These are phyloP conservation scores for Cydia fagiglandana DNA, from an alignment of 1,140 invertebrate species.

Conservation along the genomic window DNA sequence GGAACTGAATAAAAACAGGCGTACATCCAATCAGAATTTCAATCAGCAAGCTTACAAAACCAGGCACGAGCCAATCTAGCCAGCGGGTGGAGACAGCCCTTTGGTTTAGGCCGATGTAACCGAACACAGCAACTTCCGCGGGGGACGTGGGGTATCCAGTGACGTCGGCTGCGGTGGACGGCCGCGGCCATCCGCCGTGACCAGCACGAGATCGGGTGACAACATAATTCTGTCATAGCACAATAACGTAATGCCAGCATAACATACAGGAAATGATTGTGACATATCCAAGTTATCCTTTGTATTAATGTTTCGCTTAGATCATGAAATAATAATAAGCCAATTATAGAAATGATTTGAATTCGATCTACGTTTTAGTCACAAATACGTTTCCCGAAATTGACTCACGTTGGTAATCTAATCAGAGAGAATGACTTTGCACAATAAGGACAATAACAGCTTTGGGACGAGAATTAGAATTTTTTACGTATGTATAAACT, in stretches of 20 bases:
- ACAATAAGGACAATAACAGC: too few species aligned
- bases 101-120: slow-evolving; percentile 63
- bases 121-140: slow-evolving; percentile 75
- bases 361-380: too few species aligned
- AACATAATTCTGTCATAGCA: not conserved
- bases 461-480: too few species aligned
- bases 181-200: slow-evolving; percentile 7
- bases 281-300: not conserved
- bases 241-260: not conserved
- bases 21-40: slow-evolving; percentile 62
- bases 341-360: too few species aligned
- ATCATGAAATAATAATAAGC: too few species aligned
- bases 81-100: slow-evolving; percentile 60
- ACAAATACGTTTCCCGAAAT: too few species aligned
- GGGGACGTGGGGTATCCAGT: slow-evolving; percentile 66
- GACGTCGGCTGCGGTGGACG: slow-evolving; percentile 50
- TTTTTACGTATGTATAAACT: too few species aligned
- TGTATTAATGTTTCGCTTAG: too few species aligned
- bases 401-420: too few species aligned
- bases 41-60: slow-evolving; percentile 68
- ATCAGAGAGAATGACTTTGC: too few species aligned
- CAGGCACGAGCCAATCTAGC: slow-evolving; percentile 64
- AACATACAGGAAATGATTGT: not conserved
- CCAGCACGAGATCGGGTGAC: slow-evolving; percentile 19
- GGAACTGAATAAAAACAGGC: slow-evolving; percentile 22